These are phyloP conservation scores for Notodonta ziczac DNA, from an alignment of 2,888 invertebrate genomes.

Conservation along the genomic window DNA sequence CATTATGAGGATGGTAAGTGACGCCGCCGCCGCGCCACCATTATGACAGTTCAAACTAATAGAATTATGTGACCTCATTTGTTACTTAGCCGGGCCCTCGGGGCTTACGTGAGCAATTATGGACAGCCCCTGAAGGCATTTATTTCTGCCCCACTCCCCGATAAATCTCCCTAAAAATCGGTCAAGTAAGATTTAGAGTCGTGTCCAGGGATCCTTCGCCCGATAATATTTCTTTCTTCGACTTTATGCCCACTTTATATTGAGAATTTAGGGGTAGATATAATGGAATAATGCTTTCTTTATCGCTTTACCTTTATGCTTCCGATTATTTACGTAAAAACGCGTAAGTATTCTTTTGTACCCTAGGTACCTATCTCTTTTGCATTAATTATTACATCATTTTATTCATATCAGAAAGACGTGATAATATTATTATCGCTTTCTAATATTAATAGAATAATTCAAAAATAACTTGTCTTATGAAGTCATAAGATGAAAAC, in stretches of 20 bases:
- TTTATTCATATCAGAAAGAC: too few species aligned
- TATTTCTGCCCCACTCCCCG: conserved; percentile 51
- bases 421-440: too few species aligned
- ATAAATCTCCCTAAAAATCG: conserved; percentile 61
- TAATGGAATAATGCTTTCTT: neutral
- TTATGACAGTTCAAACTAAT: conserved; percentile 52
- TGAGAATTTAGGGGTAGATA: conserved; percentile 12
- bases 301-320: neutral
- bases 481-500: too few species aligned
- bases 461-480: too few species aligned
- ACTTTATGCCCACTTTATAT: neutral
- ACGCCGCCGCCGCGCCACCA: conserved; percentile 22
- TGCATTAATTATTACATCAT: too few species aligned
- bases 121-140: conserved; percentile 55
- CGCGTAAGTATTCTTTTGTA: too few species aligned
- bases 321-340: too few species aligned
- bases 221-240: conserved; percentile 17
- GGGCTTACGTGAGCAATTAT: conserved; percentile 60
- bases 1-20: conserved; percentile 39
- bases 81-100: conserved; percentile 47
- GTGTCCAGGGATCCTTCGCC: conserved; percentile 15
- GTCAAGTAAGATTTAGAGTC: conserved; percentile 47
- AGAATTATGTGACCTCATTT: conserved; percentile 69
- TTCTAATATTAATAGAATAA: too few species aligned
- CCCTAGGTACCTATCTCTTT: too few species aligned